Evolutionary conservation across 2,797 vertebrate genomes (phyloP), one percentile per base, ranked within the genome.

Genomic region (Gambusia yucatana): DNA sequence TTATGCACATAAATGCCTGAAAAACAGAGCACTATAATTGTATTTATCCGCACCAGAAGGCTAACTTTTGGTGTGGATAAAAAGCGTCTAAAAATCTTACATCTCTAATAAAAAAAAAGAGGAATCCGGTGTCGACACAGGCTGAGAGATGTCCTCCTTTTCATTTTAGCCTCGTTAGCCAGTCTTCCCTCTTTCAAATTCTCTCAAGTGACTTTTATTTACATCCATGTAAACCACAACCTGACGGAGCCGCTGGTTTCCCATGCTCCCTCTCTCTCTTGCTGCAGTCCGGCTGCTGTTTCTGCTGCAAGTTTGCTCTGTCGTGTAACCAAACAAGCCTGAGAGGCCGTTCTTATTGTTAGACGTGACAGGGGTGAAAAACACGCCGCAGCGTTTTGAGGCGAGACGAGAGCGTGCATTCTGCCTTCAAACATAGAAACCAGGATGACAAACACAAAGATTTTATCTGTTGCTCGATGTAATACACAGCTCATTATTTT

Each of bases 271-370:
- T 82, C 80, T 65, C 77, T 63, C 39, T 55, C 76, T 72, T 78
- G 61, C 72, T 78, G 81, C 76, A 69, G 82, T 36, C 28, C 57
- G 6, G 73, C 73, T 79, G 74, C 90, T 91, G 92, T 94, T 91
- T 88, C 63, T 88, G 89, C 84, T 78, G 55, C 79, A 84, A 86
- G 89, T 90, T 83, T 86, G 82, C 86, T 81, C 87, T 88, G 87
- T 89, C 91, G 88, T 82, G 78, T 86, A 93, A 92, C 83, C 92
- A 94, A 92, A 93, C 89, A 88, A 89, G 85, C 82, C 84, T 90
- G 92, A 95, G 91, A 89, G 87, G 84, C 84, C 79, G 76, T 82
- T 93, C 88, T 92, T 95, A 94, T 94, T 93, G 85, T 93, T 94
- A 93, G 92, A 92, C 72, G 84, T 90, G 88, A 94, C 90, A 82